A percentile compares a stretch with the other conserved stretches of the same genome.
These are phyloP conservation scores for Lithobates pipiens DNA, from an alignment of 2,797 vertebrate species.

Conservation along the genomic window DNA sequence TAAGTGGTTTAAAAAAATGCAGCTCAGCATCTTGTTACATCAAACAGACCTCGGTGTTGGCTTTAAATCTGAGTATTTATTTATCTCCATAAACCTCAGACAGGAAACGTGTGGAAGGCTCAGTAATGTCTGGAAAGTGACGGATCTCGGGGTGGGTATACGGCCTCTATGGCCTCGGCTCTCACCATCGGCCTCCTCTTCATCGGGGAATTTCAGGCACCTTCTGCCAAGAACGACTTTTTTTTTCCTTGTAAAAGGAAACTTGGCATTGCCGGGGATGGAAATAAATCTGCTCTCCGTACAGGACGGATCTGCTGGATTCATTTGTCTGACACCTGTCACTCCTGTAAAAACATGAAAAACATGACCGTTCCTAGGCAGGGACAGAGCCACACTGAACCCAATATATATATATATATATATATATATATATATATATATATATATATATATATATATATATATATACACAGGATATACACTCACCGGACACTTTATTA, in stretches of 20 bases:
- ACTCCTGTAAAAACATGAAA: neutral
- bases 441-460: too few relatives aligned
- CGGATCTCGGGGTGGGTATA: neutral
- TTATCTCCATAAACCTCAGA: slow-evolving; percentile 12
- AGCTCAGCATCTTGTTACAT: neutral
- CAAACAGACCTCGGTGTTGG: neutral
- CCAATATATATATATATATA: neutral
- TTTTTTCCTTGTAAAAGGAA: slow-evolving; percentile 37
- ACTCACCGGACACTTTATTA: too few relatives aligned
- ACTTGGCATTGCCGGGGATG: slow-evolving; percentile 8
- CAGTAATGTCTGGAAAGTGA: neutral
- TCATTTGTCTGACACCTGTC: slow-evolving; percentile 37
- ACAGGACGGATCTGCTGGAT: slow-evolving; percentile 20
- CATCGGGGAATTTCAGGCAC: slow-evolving; percentile 39
- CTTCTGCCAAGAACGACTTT: slow-evolving; percentile 29
- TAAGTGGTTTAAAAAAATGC: neutral
- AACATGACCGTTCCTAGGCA: slow-evolving; percentile 69
- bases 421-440: too few relatives aligned
- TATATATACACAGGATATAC: too few relatives aligned
- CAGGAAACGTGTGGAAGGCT: slow-evolving; percentile 7
- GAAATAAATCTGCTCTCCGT: slow-evolving; percentile 25
- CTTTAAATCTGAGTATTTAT: neutral
- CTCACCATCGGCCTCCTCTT: slow-evolving; percentile 27
- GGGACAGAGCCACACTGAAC: neutral
- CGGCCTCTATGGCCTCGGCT: neutral